These are phyloP conservation scores for Euplexia lucipara DNA, from an alignment of 2,888 invertebrate genomes.

Conservation along the genomic window DNA sequence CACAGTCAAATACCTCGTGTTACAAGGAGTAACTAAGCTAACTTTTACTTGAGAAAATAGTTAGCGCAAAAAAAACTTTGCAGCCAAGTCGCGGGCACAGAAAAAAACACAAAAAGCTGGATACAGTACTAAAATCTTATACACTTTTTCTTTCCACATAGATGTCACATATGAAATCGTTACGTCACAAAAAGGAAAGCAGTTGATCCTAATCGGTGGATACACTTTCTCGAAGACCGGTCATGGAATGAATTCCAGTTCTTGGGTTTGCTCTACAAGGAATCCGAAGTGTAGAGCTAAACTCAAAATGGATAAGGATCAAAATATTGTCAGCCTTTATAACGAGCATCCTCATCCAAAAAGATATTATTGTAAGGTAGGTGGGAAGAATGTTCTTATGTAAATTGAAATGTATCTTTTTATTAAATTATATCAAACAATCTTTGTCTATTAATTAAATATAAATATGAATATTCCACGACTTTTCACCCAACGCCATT, in stretches of 20 bases:
- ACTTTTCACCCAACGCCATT: too few relatives aligned
- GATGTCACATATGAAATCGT: slow-evolving; percentile 36
- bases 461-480: too few relatives aligned
- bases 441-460: too few relatives aligned
- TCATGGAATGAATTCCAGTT: slow-evolving; percentile 52
- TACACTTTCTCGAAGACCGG: slow-evolving; percentile 63
- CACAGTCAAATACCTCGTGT: too few relatives aligned
- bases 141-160: not conserved
- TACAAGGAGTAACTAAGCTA: too few relatives aligned
- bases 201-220: slow-evolving; percentile 67
- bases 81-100: too few relatives aligned
- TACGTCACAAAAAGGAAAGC: slow-evolving; percentile 51
- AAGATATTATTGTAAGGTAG: not conserved
- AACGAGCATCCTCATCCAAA: slow-evolving; percentile 45
- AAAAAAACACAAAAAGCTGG: too few relatives aligned
- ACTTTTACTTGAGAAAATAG: too few relatives aligned
- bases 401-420: too few relatives aligned
- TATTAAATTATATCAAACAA: too few relatives aligned
- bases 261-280: slow-evolving; percentile 71
- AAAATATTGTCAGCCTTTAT: slow-evolving; percentile 15
- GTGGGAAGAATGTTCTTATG: slow-evolving; percentile 3
- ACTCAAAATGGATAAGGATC: slow-evolving; percentile 27
- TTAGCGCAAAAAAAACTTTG: too few relatives aligned
- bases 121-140: too few relatives aligned
- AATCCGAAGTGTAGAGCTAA: slow-evolving; percentile 65